These are phyloP conservation scores for Palythoa grandiflora DNA, from an alignment of 92 coral and sea anemone genomes.

Conservation along the genomic window DNA sequence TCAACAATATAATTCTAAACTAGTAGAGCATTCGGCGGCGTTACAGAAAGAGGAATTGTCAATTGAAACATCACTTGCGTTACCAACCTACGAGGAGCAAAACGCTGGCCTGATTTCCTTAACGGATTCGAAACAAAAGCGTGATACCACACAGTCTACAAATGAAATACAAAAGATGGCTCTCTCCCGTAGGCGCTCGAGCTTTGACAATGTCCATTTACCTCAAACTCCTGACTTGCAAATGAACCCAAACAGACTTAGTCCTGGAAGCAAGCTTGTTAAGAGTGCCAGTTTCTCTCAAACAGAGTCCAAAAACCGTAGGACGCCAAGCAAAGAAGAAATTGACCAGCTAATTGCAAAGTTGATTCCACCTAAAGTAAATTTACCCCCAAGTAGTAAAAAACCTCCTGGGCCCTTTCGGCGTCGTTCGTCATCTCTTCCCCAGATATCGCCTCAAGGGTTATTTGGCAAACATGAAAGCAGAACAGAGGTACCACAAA, in stretches of 20 bases:
- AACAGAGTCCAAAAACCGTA: constrained; percentile 25
- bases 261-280: constrained; percentile 40
- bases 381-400: constrained; percentile 19
- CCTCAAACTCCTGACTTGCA: constrained; percentile 15
- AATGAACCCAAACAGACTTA: not conserved
- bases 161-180: not conserved
- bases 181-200: constrained; percentile 18
- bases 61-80: not conserved
- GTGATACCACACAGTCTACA: not conserved
- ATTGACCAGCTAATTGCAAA: constrained; percentile 41
- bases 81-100: not conserved
- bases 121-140: not conserved
- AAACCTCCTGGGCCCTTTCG: constrained; percentile 65
- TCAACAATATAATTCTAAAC: not conserved
- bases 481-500: not conserved
- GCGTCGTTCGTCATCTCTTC: constrained; percentile 88
- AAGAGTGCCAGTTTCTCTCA: constrained; percentile 72
- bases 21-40: not conserved
- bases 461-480: not conserved
- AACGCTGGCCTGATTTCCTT: not conserved
- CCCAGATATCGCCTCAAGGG: constrained; percentile 53
- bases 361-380: not conserved
- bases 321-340: constrained; percentile 35
- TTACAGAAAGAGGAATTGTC: not conserved
- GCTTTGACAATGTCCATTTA: not conserved